Evolutionary conservation across 2,888 invertebrate genomes (phyloP).

Genomic region (Ectobius pallidus): DNA sequence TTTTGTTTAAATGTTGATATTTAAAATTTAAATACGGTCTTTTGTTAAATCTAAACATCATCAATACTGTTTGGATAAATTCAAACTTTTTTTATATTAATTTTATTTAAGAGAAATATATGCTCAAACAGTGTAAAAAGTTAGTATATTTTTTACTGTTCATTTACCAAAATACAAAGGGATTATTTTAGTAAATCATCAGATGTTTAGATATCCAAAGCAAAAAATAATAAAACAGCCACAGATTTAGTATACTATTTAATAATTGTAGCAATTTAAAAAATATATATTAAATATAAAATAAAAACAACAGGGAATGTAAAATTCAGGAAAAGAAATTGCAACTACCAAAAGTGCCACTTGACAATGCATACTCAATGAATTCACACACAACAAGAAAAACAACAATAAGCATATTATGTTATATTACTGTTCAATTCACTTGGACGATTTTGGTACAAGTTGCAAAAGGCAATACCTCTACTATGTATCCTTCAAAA

Average conservation of each 20-base stretch:
- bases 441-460: too few relatives aligned
- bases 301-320: constrained; percentile 26
- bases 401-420: too few relatives aligned
- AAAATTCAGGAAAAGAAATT: constrained; percentile 25
- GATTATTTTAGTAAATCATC: neutral
- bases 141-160: constrained; percentile 15
- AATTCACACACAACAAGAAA: neutral
- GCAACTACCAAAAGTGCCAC: neutral
- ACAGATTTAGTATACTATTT: neutral
- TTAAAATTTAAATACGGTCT: constrained; percentile 27
- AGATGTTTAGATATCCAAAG: constrained; percentile 1
- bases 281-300: constrained; percentile 19
- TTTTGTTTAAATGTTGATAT: constrained; percentile 19
- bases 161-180: constrained; percentile 21
- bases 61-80: constrained; percentile 24
- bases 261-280: constrained; percentile 21
- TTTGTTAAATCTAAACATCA: constrained; percentile 26
- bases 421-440: too few relatives aligned
- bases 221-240: constrained; percentile 26
- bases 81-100: neutral
- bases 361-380: neutral
- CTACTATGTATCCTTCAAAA: too few relatives aligned
- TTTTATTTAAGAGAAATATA: constrained; percentile 27
- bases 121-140: constrained; percentile 15
- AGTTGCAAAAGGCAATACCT: too few relatives aligned